Evolutionary conservation across 2,113 vertebrate genomes (phyloP), one percentile per base, ranked within the genome.

Genomic region (Apteryx owenii): DNA sequence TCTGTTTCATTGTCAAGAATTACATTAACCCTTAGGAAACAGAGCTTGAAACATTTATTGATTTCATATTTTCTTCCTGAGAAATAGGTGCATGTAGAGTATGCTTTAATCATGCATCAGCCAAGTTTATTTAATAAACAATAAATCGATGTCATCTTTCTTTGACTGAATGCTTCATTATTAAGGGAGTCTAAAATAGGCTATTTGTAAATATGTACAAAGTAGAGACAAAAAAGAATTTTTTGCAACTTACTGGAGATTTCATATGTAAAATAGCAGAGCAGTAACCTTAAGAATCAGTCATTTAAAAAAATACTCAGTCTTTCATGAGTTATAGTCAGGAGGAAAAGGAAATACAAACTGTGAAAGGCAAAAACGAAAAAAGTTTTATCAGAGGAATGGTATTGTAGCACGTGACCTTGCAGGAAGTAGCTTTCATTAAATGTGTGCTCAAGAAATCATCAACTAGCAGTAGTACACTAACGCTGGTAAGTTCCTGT

Each of bases 391-490:
- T 85, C n/a, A 44, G 17, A 68, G 65, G 53, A 85, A 58, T 68
- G 65, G 38, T 19, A 20, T 38, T 75, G 22, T 19, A 54, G 29
- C n/a, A 46, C 72, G 25, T 56, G 71, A 70, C 29, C 81, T 77
- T 77, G 51, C 28, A n/a, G 70, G 66, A 81, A 13, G 31, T 15
- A 81, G 38, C 19, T 36, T 68, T 29, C 5, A 9, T 44, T 77
- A 85, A 95, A 81, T 9, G n/a, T 51, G 25, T 1, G 10, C 56
- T 65, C 44, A 48, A 77, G 64, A 71, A 94, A 50, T 56, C 21
- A 19, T 66, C 54, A 58, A 19, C 20, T 0, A 1, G 29, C 29
- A 36, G 4, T 42, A 40, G 40, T 29, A 25, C 3, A 0, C 5
- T 53, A 70, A 60, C 31, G 62, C 69, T 17, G 58, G 44, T 8